A percentile compares a stretch with the other conserved stretches of the same genome.
phyloP scores from a whole-genome alignment of 2,797 vertebrate genomes.

The Holocentrus rufus region DNA sequence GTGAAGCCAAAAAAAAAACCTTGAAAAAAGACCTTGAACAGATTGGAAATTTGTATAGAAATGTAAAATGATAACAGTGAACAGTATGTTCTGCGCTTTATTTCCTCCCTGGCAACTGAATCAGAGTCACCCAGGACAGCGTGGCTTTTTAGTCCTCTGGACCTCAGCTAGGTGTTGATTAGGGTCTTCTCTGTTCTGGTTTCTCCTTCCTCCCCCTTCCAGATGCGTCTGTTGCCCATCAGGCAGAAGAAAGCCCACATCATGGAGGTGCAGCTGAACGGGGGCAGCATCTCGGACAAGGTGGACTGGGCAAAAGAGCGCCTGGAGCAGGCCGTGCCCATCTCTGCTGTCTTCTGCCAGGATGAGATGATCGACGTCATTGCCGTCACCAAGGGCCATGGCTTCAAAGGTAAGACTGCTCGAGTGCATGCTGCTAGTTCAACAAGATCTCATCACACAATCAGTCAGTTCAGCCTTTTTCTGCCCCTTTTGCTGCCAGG shows the following conservation, averaged over 20 bases:
- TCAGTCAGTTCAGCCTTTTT: not conserved
- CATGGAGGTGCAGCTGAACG: conserved; percentile 95
- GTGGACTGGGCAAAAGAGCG: conserved; percentile 92
- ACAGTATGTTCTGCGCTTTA: not conserved
- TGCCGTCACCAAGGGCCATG: conserved; percentile 90
- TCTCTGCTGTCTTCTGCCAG: conserved; percentile 88
- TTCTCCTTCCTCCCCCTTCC: conserved; percentile 17
- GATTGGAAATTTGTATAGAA: too few species aligned
- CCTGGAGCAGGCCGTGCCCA: conserved; percentile 89
- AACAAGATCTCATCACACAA: not conserved
- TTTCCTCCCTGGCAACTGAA: not conserved
- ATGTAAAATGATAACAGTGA: too few species aligned
- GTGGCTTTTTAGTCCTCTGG: not conserved
- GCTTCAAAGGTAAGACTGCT: conserved; percentile 88
- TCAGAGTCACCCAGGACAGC: not conserved
- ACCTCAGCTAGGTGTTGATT: not conserved
- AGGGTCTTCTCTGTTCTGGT: conserved; percentile 7
- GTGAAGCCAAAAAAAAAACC: not conserved
- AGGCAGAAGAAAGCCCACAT: conserved; percentile 94
- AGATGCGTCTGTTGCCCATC: conserved; percentile 91
- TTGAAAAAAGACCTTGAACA: too few species aligned
- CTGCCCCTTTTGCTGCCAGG: conserved; percentile 73
- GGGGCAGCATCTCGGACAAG: conserved; percentile 89
- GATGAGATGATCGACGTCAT: conserved; percentile 94
- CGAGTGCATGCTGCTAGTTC: not conserved